Base-by-base conservation (phyloP, 2,113 vertebrate genomes). In the Chamaea fasciata region DNA sequence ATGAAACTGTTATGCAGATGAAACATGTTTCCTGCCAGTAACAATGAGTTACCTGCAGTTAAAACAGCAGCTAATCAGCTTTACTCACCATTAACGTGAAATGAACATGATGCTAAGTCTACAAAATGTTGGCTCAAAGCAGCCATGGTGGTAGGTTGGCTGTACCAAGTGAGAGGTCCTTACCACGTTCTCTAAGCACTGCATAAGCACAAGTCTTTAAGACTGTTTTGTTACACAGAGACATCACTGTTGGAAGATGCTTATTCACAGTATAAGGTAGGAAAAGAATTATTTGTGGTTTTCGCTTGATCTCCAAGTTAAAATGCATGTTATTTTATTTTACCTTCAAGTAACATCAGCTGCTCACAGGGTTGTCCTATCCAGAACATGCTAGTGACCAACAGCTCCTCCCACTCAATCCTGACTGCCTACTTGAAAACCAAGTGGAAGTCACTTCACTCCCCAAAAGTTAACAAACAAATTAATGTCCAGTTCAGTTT, bases 31-130 rank as follows among this genome's bases (percentile, higher is more conserved):
- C 83, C 90, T 97, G 94, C 88, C 93, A 96, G 83, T 94, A 89
- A 94, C 52, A 4, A 97, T 87, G 92, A 94, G 95, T 96, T 96
- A 96, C 96, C 95, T 94, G 95, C 27, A 13, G 88, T 97, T 96
- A 96, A 96, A 97, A 87, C 92, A 93, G 93, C 93, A 95, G 86
- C 90, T 96, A 94, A 97, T 94, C 95, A 96, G 95, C 88, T 93
- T 94, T 93, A 89, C 42, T 92, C 88, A 78, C 94, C 90, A 95
- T 93, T 95, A 96, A 92, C 1, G 23, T 87, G 90, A 95, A 96
- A 95, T 65, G 60, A 95, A 95, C 93, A 90, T 2, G 3, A 90
- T 56, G 28, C 86, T 87, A 83, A 60, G 86, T 33, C 68, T 78
- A 41, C 79, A 86, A 75, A 92, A 69, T 6, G 19, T 46, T 87